phyloP scores from a whole-genome alignment of 2,888 invertebrate species.

The Epistrophe eligans region DNA sequence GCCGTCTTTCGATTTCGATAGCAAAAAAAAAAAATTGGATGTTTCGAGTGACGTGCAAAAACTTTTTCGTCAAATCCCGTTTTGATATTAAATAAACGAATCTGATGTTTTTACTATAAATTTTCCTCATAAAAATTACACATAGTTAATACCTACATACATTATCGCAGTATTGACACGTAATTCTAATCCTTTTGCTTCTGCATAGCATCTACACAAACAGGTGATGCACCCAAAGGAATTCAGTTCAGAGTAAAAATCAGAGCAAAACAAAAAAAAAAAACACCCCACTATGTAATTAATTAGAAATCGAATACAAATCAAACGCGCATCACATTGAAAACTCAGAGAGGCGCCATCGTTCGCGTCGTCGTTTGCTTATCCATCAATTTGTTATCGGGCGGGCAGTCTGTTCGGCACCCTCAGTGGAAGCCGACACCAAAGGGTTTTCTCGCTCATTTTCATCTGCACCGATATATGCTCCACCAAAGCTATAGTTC shows the following conservation, averaged over 20 bases:
- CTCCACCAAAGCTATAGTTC: slow-evolving; percentile 50
- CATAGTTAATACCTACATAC: too few relatives aligned
- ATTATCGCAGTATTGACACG: too few relatives aligned
- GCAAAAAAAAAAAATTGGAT: too few relatives aligned
- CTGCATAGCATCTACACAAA: neutral
- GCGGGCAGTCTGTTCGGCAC: slow-evolving; percentile 40
- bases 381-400: slow-evolving; percentile 70
- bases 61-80: too few relatives aligned
- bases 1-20: too few relatives aligned
- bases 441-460: slow-evolving; percentile 60
- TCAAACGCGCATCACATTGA: slow-evolving; percentile 38
- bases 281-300: slow-evolving; percentile 41
- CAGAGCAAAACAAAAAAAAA: neutral
- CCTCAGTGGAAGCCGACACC: slow-evolving; percentile 54
- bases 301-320: slow-evolving; percentile 65
- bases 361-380: slow-evolving; percentile 33
- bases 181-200: neutral
- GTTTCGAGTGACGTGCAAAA: too few relatives aligned
- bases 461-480: slow-evolving; percentile 2
- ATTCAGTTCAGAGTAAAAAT: neutral
- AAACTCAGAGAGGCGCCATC: slow-evolving; percentile 44
- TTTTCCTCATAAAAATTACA: too few relatives aligned
- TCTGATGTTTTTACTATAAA: too few relatives aligned
- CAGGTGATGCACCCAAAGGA: neutral
- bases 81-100: too few relatives aligned